A percentile compares a stretch with the other conserved stretches of the same genome.
Evolutionary conservation across 2,113 vertebrate species (phyloP).

Genomic region (Scophthalmus maximus): DNA sequence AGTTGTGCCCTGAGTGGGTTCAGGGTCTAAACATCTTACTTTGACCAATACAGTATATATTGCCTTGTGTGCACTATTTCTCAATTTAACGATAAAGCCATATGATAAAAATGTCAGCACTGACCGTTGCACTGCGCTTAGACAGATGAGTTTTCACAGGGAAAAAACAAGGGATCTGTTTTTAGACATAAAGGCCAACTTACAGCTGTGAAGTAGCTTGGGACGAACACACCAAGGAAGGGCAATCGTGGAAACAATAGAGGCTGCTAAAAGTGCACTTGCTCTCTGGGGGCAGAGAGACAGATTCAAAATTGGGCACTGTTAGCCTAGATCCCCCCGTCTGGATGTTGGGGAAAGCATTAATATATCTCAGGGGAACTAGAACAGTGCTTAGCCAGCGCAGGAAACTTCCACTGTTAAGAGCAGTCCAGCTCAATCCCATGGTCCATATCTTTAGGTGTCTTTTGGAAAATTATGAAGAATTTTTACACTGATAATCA

Average conservation of each 20-base stretch:
- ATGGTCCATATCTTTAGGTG: background rate
- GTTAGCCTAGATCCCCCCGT: slow-evolving; percentile 67
- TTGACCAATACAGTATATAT: background rate
- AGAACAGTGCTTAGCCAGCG: slow-evolving; percentile 37
- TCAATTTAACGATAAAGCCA: background rate
- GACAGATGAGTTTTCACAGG: too few relatives aligned
- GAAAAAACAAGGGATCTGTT: background rate
- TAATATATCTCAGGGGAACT: slow-evolving; percentile 44
- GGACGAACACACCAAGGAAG: background rate
- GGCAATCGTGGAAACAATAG: background rate
- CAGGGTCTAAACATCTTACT: too few relatives aligned
- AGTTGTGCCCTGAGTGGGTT: too few relatives aligned
- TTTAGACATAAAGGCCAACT: background rate
- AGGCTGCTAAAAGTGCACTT: slow-evolving; percentile 1
- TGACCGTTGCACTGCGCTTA: too few relatives aligned
- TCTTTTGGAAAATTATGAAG: slow-evolving; percentile 7
- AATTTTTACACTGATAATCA: background rate
- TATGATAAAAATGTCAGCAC: background rate
- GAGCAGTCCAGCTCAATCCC: slow-evolving; percentile 24
- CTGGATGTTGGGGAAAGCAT: slow-evolving; percentile 54
- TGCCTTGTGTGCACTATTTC: background rate
- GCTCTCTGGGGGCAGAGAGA: background rate
- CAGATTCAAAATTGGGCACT: background rate
- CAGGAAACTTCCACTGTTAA: slow-evolving; percentile 28
- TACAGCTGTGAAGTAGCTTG: background rate